Evolutionary conservation across 2,888 invertebrate genomes (phyloP), one percentile per base, ranked within the genome.

Genomic region (Archaeoteleia sp.): DNA sequence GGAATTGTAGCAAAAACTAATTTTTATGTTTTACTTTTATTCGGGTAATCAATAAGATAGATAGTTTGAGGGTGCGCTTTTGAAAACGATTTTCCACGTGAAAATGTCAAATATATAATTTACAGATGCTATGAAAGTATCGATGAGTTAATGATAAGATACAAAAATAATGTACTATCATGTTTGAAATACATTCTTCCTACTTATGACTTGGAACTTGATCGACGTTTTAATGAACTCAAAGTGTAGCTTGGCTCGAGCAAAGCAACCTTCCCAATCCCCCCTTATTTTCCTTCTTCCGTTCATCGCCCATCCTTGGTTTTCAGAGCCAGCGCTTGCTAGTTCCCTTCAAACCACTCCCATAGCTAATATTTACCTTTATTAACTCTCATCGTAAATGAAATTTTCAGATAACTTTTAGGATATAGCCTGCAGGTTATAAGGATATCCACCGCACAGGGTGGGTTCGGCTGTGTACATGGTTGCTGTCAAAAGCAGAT

Each of bases 371-470:
- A 83, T 84, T 84, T 83, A 84, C 82, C 82, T 84, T 83, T 84
- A 82, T 84, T 83, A 84, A 84, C 83, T 83, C 82, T 81, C 81
- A 79, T 79, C 81, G 80, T 82, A 82, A 83, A 84, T 82, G 82
- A 83, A 84, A 84, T 83, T 84, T 84, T 83, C 83, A 83, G 81
- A 82, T 83, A 84, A 82, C 82, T 84, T 82, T 82, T 83, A 79
- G 82, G 79, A 82, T 82, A 80, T 79, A 80, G 82, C 81, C 80
- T 60, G 76, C 72, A 79, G 81, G 80, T 79, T 82, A 80, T 79
- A 77, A 79, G 74, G 78, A 77, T 81, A 82, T 78, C 77, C 72
- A 57, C 63, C 58, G 54, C 70, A 63, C 46, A 55, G 70, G 72
- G 71, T 63, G 68, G 55, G 55, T 65, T 54, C 54, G 70, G 53